phyloP scores from a whole-genome alignment of 2,113 vertebrate species.

The Lophius piscatorius region DNA sequence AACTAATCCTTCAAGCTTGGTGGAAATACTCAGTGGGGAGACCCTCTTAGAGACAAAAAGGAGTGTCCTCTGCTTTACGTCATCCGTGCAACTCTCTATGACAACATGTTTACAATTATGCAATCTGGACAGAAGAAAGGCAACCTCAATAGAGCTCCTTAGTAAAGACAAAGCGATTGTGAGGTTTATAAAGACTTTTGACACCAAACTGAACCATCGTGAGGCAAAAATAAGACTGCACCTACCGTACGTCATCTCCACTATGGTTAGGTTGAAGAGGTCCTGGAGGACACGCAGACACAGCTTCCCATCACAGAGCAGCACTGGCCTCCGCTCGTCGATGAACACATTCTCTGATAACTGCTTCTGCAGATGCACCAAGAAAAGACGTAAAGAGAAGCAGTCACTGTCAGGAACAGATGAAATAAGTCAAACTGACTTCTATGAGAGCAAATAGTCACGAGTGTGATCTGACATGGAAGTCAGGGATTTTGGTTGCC shows the following conservation, averaged over 20 bases:
- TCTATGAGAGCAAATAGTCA: no score
- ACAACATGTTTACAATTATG: no score
- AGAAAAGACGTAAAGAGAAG: background rate
- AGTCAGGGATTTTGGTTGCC: background rate
- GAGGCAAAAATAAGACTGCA: conserved; percentile 6
- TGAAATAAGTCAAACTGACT: background rate
- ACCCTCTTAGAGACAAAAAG: conserved; percentile 4
- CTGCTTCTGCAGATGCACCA: conserved; percentile 78
- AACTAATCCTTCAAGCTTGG: background rate
- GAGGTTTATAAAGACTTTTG: background rate
- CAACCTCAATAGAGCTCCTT: no score
- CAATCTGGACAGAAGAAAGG: no score
- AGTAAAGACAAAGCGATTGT: no score
- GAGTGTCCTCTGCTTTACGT: no score
- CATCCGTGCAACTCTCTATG: no score
- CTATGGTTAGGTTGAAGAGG: conserved; percentile 84
- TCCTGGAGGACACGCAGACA: conserved; percentile 84
- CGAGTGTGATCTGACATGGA: background rate
- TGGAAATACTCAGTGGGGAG: background rate
- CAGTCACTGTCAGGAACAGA: background rate
- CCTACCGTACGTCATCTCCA: conserved; percentile 95
- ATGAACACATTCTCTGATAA: conserved; percentile 82
- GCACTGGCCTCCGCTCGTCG: conserved; percentile 83
- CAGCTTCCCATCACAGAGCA: conserved; percentile 91
- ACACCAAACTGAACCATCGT: background rate